phyloP scores from a whole-genome alignment of 2,797 vertebrate species.

The Adelosebastes latens region DNA sequence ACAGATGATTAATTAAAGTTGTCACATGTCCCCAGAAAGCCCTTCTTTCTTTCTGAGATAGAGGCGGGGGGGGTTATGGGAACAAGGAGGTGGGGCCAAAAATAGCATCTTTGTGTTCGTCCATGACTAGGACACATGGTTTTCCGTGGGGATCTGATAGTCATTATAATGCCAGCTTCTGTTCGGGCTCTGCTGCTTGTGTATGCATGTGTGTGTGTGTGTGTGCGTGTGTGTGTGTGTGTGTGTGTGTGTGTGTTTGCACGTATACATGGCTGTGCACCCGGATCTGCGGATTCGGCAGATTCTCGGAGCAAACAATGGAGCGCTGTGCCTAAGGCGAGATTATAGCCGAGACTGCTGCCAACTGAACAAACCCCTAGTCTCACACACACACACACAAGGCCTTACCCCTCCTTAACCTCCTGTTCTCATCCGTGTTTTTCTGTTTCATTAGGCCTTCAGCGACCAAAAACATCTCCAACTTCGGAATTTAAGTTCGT shows the following conservation, averaged over 20 bases:
- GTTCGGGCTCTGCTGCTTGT: conserved; percentile 56
- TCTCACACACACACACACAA: conserved; percentile 16
- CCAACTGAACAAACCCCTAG: conserved; percentile 53
- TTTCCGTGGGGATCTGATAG: conserved; percentile 68
- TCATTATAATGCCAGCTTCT: conserved; percentile 79
- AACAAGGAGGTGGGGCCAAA: conserved; percentile 69
- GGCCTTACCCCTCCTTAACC: conserved; percentile 40
- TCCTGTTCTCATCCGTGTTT: conserved; percentile 39
- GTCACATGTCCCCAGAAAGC: conserved; percentile 63
- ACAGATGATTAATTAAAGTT: conserved; percentile 55
- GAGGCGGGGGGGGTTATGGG: conserved; percentile 13
- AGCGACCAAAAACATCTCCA: conserved; percentile 11
- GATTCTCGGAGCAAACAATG: conserved; percentile 79
- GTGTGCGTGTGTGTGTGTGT: not conserved
- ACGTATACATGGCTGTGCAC: conserved; percentile 32
- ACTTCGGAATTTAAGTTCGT: not conserved
- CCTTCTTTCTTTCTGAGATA: conserved; percentile 38
- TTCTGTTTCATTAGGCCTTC: conserved; percentile 24
- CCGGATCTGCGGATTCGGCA: conserved; percentile 73
- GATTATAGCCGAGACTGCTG: conserved; percentile 66
- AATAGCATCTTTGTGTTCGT: conserved; percentile 82
- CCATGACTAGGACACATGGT: conserved; percentile 64
- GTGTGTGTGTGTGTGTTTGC: conserved; percentile 25
- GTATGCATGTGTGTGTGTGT: not conserved
- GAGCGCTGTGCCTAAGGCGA: conserved; percentile 74